Percentiles rank a stretch among this genome's conserved stretches.
These are phyloP conservation scores for Eristalinus aeneus DNA, from an alignment of 2,888 invertebrate genomes.

Conservation along the genomic window DNA sequence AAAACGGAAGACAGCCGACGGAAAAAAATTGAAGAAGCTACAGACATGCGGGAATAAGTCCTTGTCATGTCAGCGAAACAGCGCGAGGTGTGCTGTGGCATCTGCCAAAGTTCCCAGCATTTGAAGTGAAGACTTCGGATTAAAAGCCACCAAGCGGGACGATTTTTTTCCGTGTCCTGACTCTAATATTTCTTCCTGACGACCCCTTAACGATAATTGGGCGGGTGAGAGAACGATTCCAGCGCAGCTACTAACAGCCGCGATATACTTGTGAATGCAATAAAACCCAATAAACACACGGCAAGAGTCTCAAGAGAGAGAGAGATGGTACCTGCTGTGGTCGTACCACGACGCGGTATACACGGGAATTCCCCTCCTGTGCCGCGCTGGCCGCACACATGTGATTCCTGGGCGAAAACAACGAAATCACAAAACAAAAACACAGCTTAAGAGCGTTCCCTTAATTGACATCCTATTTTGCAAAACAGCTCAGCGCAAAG, in stretches of 20 bases:
- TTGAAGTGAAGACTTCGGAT: conserved; percentile 64
- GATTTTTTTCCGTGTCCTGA: conserved; percentile 24
- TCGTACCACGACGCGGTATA: conserved; percentile 66
- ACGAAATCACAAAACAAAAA: conserved; percentile 36
- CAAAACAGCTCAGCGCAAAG: conserved; percentile 46
- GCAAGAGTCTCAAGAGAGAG: not conserved
- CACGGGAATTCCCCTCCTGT: conserved; percentile 58
- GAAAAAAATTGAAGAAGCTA: conserved; percentile 10
- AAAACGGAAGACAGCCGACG: not conserved
- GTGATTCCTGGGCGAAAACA: conserved; percentile 33
- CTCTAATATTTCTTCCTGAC: conserved; percentile 32
- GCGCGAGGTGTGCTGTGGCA: no score
- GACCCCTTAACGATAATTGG: conserved; percentile 68
- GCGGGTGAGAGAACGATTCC: conserved; percentile 47
- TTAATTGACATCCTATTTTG: conserved; percentile 72
- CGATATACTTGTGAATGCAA: conserved; percentile 61
- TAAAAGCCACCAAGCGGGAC: conserved; percentile 53
- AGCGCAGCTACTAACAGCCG: conserved; percentile 17
- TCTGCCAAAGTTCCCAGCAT: conserved; percentile 66
- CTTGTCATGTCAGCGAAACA: conserved; percentile 30
- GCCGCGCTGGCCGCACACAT: conserved; percentile 5
- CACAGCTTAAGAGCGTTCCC: conserved; percentile 69
- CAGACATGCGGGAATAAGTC: conserved; percentile 19
- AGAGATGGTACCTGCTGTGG: conserved; percentile 59
- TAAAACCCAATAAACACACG: conserved; percentile 66